Conservation (phyloP, 2,113 vertebrate genomes). For the Isichthys henryi region DNA sequence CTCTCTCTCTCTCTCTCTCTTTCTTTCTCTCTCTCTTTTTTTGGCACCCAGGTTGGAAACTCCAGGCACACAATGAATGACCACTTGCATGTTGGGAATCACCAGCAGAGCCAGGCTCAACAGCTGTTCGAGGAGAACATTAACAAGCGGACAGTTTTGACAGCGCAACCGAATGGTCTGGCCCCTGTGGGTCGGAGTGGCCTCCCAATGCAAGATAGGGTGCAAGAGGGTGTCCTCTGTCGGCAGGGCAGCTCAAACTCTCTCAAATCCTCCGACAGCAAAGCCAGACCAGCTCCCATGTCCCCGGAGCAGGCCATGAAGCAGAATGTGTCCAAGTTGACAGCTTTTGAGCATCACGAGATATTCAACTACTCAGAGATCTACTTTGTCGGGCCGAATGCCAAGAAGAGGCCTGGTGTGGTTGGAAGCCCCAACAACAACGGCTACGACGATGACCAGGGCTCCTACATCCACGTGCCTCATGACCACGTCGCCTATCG, state of each 20-base stretch:
- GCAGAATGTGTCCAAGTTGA: conserved; percentile 92
- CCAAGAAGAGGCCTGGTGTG: conserved; percentile 88
- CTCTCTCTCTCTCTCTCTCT: conserved; percentile 21
- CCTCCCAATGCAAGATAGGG: conserved; percentile 71
- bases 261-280: conserved; percentile 75
- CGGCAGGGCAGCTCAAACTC: conserved; percentile 82
- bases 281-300: conserved; percentile 67
- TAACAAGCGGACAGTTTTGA: conserved; percentile 84
- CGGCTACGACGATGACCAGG: conserved; percentile 94
- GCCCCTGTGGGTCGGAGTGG: conserved; percentile 67
- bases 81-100: conserved; percentile 66
- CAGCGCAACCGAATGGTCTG: conserved; percentile 87
- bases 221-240: conserved; percentile 65
- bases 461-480: conserved; percentile 91
- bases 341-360: conserved; percentile 89
- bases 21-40: conserved; percentile 40
- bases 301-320: conserved; percentile 91
- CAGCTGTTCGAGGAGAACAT: conserved; percentile 90
- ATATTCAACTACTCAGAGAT: conserved; percentile 88
- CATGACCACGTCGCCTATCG: conserved; percentile 93
- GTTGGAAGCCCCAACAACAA: conserved; percentile 87
- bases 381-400: conserved; percentile 85
- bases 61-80: conserved; percentile 81
- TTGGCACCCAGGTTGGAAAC: conserved; percentile 63
- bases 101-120: conserved; percentile 80